phyloP scores from a whole-genome alignment of 2,113 vertebrate genomes.

The Zosterops borbonicus region DNA sequence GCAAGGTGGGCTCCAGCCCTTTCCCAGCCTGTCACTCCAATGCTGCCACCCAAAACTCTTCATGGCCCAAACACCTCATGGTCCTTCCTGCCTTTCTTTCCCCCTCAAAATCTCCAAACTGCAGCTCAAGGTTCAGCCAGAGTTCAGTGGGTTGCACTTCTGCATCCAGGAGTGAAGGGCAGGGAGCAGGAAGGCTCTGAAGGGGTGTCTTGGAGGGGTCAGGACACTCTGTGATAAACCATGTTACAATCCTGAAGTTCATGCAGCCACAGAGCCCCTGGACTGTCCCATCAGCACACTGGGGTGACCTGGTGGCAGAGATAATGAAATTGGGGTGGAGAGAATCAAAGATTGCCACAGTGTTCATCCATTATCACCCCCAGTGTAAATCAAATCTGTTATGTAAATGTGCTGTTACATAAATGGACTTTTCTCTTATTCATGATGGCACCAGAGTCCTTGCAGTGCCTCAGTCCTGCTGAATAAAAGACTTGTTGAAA shows the following conservation, averaged over 20 bases:
- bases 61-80: background rate
- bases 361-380: background rate
- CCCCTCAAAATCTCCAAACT: background rate
- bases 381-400: background rate
- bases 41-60: background rate
- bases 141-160: background rate
- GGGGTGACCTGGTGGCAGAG: background rate
- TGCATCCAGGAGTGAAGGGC: background rate
- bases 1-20: background rate
- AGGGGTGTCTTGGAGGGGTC: background rate
- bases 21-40: background rate
- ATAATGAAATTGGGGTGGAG: background rate
- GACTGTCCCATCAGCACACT: background rate
- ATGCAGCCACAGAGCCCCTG: background rate
- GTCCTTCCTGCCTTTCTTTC: background rate
- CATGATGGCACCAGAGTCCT: background rate
- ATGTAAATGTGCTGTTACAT: background rate
- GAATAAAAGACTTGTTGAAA: background rate
- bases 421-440: slow-evolving; percentile 27
- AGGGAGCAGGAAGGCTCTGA: background rate
- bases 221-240: background rate
- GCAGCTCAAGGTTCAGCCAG: background rate
- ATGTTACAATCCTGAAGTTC: background rate
- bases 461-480: background rate
- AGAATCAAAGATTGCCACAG: background rate